phyloP scores from a whole-genome alignment of 2,888 invertebrate species.

The Choreutis nemorana region DNA sequence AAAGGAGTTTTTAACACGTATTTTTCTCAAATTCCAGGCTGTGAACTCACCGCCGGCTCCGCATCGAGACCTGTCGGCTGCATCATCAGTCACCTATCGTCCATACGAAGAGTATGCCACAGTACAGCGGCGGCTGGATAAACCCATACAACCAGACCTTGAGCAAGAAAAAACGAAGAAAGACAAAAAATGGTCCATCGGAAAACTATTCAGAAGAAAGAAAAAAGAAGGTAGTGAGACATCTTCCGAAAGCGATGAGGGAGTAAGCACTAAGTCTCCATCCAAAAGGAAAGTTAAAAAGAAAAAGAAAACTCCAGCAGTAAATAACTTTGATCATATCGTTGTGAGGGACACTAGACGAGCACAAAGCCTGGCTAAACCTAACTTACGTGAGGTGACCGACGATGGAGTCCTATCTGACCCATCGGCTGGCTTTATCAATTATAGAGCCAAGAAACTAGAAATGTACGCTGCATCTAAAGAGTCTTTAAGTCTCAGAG shows the following conservation, averaged over 20 bases:
- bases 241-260: conserved; percentile 61
- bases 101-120: conserved; percentile 49
- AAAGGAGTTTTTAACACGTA: conserved; percentile 1
- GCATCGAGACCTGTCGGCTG: conserved; percentile 42
- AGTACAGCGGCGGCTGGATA: conserved; percentile 39
- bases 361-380: conserved; percentile 55
- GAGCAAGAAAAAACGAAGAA: conserved; percentile 55
- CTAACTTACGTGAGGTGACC: conserved; percentile 33
- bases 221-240: conserved; percentile 72
- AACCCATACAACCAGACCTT: conserved; percentile 31
- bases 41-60: conserved; percentile 58
- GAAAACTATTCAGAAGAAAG: conserved; percentile 79
- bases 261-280: conserved; percentile 42
- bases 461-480: conserved; percentile 40
- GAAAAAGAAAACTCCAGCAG: conserved; percentile 59
- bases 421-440: conserved; percentile 60
- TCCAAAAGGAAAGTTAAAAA: conserved; percentile 56
- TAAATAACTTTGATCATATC: conserved; percentile 73
- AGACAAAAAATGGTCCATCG: conserved; percentile 83
- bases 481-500: conserved; percentile 43
- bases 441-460: conserved; percentile 43
- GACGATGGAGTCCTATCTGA: conserved; percentile 68
- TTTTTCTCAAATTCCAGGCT: conserved; percentile 61
- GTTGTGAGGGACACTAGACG: conserved; percentile 63
- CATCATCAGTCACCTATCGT: conserved; percentile 34